Percentiles rank a stretch among this genome's conserved stretches.
These are phyloP conservation scores for Chloropsis cyanopogon DNA, from an alignment of 2,113 vertebrate genomes.

Conservation along the genomic window DNA sequence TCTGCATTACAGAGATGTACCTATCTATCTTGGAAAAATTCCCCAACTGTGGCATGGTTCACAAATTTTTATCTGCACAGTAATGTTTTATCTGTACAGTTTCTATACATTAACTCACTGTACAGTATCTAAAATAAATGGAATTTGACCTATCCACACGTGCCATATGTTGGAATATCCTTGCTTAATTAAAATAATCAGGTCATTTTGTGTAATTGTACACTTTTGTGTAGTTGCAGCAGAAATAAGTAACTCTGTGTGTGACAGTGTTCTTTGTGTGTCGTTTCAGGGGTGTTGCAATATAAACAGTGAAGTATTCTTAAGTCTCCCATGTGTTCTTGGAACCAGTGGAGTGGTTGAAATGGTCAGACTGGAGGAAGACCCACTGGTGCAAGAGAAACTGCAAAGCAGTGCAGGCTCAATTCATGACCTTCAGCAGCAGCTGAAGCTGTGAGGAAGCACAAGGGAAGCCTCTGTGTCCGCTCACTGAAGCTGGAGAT, in stretches of 20 bases:
- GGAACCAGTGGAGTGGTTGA: constrained; percentile 80
- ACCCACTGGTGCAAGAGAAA: constrained; percentile 74
- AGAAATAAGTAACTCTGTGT: neutral
- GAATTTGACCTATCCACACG: neutral
- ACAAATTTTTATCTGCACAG: neutral
- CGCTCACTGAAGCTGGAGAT: neutral
- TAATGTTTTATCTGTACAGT: neutral
- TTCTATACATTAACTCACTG: neutral
- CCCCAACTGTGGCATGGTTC: neutral
- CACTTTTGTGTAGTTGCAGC: neutral
- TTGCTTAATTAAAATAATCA: neutral
- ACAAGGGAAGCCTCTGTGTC: neutral
- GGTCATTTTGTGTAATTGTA: neutral
- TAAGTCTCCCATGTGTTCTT: constrained; percentile 89
- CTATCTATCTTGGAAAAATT: neutral
- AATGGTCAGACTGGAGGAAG: constrained; percentile 73
- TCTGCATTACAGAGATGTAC: neutral
- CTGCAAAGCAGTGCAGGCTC: constrained; percentile 79
- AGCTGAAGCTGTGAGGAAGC: constrained; percentile 80
- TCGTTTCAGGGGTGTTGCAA: constrained; percentile 80
- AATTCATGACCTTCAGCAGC: constrained; percentile 80
- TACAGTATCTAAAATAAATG: neutral
- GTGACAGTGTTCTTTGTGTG: neutral
- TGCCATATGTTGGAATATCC: neutral
- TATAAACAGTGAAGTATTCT: constrained; percentile 87